A percentile compares a stretch with the other conserved stretches of the same genome.
phyloP scores from a whole-genome alignment of 2,888 invertebrate species.

The Drosophila tanythrix region DNA sequence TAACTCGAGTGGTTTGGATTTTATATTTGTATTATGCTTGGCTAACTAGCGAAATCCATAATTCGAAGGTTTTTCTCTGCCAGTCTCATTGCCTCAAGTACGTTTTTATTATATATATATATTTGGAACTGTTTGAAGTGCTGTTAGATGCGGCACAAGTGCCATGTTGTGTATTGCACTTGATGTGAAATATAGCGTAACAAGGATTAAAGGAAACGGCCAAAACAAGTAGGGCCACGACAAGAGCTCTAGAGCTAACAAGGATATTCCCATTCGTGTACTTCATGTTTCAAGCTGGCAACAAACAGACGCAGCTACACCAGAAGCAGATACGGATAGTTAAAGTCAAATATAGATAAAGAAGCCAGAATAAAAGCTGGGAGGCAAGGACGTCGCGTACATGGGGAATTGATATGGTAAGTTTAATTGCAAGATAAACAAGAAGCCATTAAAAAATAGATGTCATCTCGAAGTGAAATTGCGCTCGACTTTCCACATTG shows the following conservation, averaged over 20 bases:
- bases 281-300: constrained; percentile 33
- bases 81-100: not conserved
- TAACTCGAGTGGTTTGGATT: not conserved
- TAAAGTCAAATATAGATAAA: not conserved
- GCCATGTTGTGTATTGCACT: constrained; percentile 24
- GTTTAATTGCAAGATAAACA: constrained; percentile 62
- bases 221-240: not conserved
- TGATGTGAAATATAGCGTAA: constrained; percentile 10
- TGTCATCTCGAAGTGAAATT: constrained; percentile 55
- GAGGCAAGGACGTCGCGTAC: not conserved
- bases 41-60: not conserved
- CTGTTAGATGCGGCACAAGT: constrained; percentile 20
- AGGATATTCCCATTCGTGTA: constrained; percentile 31
- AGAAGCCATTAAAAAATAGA: constrained; percentile 57
- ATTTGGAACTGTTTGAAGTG: not conserved
- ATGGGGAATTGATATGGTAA: constrained; percentile 17
- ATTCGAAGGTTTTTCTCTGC: not conserved
- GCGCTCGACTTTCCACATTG: constrained; percentile 32
- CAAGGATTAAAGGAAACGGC: constrained; percentile 1
- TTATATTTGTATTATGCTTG: not conserved
- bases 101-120: constrained; percentile 4
- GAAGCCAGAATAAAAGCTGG: not conserved
- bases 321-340: constrained; percentile 10
- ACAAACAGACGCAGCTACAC: constrained; percentile 16
- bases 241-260: not conserved